Conservation (phyloP, 2,888 invertebrate genomes). For the Dryocosmus kuriphilus region DNA sequence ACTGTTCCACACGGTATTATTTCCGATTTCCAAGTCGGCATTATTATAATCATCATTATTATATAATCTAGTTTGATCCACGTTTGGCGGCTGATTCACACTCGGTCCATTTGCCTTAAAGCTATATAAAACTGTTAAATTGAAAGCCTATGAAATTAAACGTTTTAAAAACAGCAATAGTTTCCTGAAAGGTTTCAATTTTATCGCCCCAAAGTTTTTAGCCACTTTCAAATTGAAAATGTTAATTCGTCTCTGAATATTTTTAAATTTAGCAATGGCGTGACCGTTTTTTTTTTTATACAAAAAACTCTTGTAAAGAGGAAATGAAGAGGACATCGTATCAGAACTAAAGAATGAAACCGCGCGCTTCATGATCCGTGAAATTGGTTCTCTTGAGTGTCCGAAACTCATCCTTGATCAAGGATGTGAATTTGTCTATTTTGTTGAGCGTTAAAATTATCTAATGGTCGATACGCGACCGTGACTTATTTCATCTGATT, state of each 20-base stretch:
- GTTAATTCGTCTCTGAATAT: conserved; percentile 18
- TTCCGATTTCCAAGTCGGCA: too few relatives aligned
- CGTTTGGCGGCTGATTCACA: not conserved
- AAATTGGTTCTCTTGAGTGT: conserved; percentile 30
- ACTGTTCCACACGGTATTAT: too few relatives aligned
- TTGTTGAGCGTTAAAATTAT: conserved; percentile 13
- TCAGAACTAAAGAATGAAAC: conserved; percentile 4
- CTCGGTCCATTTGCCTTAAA: not conserved
- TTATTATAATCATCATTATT: too few relatives aligned
- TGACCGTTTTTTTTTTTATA: conserved; percentile 22
- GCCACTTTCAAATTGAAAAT: conserved; percentile 14
- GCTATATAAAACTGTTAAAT: not conserved
- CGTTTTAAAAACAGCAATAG: not conserved
- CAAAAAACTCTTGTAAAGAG: not conserved
- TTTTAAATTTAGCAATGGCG: conserved; percentile 22
- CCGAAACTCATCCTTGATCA: conserved; percentile 30
- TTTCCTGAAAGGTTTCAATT: not conserved
- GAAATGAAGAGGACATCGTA: conserved; percentile 26
- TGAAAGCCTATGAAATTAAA: not conserved
- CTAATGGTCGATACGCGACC: conserved; percentile 23
- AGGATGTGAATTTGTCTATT: conserved; percentile 21
- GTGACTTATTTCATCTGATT: conserved; percentile 32
- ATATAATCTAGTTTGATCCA: not conserved
- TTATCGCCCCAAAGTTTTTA: conserved; percentile 2
- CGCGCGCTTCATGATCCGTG: conserved; percentile 31